Conservation (phyloP, 2,113 vertebrate genomes). For the Rhinogobius similis region DNA sequence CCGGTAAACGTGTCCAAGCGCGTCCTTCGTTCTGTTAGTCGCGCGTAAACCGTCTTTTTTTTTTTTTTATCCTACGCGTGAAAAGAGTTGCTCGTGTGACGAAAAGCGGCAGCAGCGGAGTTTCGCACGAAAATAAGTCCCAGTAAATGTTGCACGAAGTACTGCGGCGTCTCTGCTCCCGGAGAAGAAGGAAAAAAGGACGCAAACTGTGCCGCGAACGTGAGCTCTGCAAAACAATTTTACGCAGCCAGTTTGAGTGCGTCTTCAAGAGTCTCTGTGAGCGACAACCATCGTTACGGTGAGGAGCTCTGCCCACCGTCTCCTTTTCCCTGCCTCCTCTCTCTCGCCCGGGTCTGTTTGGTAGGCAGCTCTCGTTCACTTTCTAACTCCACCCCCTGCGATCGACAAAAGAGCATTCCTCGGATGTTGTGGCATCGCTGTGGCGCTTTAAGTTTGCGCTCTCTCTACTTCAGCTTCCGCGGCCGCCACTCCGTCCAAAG, state of each 20-base stretch:
- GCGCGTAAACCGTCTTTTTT: constrained; percentile 16
- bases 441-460: constrained; percentile 42
- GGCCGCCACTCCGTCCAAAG: constrained; percentile 20
- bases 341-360: constrained; percentile 61
- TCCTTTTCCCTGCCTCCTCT: constrained; percentile 52
- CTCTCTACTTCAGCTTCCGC: constrained; percentile 20
- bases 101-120: constrained; percentile 10
- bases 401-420: constrained; percentile 73
- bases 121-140: constrained; percentile 35
- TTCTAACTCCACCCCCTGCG: constrained; percentile 70
- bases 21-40: constrained; percentile 27
- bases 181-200: constrained; percentile 18
- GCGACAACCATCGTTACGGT: constrained; percentile 57
- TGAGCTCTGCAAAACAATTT: constrained; percentile 39
- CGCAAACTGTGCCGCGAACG: constrained; percentile 19
- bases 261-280: constrained; percentile 55
- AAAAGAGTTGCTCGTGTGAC: constrained; percentile 33
- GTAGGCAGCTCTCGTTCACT: constrained; percentile 74
- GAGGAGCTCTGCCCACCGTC: constrained; percentile 54
- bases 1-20: constrained; percentile 40
- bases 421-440: constrained; percentile 48
- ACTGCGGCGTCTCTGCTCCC: constrained; percentile 29
- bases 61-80: constrained; percentile 19
- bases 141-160: constrained; percentile 31
- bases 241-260: constrained; percentile 52